Evolutionary conservation across 2,888 invertebrate genomes (phyloP), one percentile per base, ranked within the genome.

Genomic region (Gymnocheta viridis): DNA sequence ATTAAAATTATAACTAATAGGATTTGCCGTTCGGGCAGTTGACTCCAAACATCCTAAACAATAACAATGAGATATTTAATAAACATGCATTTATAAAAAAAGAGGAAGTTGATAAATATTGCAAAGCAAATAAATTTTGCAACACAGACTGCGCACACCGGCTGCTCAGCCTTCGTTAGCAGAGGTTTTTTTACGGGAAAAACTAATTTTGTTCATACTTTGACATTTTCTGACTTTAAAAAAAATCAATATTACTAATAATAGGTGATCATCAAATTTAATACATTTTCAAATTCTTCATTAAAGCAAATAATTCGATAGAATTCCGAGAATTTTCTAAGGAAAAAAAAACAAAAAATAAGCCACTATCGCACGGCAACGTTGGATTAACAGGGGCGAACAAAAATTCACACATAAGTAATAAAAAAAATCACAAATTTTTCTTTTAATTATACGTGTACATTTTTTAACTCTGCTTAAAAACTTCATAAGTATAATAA

Each of bases 191-290:
- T 41, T 14, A 19, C 10, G n/a, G 22, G 17, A 6, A 12, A 62
- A 86, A 88, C 86, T 88, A 87, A 80, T 87, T 88, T 87, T 87
- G 82, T 85, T 82, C 24, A 76, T 85, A 85, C 80, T 79, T 82
- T 81, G 64, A 49, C 72, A 81, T 84, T 84, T 84, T 78, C 44
- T 41, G 24, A 35, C 41, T 78, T 67, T 35, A 14, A 38, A 0
- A 47, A 32, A 54, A 74, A 56, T 7, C 1, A 27, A 62, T 9
- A 22, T 27, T n/a, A n/a, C n/a, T n/a, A n/a, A n/a, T n/a, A 2
- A 24, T 41, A 58, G 6, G 7, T 19, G 56, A 7, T n/a, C 19
- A 19, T 14, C 41, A n/a, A 35, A 62, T 19, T 19, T 35, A 38
- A 58, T 2, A 29, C 9, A 29, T 41, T 41, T 73, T 38, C 4